A percentile compares a stretch with the other conserved stretches of the same genome.
These are phyloP conservation scores for Paramormyrops hopkinsi DNA, from an alignment of 2,797 vertebrate species.

Conservation along the genomic window DNA sequence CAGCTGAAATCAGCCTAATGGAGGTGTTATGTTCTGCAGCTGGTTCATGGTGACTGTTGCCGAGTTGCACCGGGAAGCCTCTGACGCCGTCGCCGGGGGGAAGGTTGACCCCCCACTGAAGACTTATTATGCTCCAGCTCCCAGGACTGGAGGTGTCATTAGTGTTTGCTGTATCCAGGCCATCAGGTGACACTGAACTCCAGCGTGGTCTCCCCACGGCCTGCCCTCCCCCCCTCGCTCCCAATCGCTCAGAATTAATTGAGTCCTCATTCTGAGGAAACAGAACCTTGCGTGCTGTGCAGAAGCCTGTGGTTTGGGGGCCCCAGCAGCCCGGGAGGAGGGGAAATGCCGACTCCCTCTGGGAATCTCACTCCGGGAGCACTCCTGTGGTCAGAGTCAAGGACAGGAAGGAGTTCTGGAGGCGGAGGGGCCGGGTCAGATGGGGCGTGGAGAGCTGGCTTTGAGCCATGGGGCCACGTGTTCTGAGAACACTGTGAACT, in stretches of 20 bases:
- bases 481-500: conserved; percentile 38
- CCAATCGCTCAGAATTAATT: conserved; percentile 67
- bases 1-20: neutral
- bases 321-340: neutral
- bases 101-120: conserved; percentile 53
- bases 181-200: conserved; percentile 43
- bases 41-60: neutral
- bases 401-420: neutral
- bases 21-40: neutral
- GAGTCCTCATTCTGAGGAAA: conserved; percentile 64
- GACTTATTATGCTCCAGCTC: conserved; percentile 49
- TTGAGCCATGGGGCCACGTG: conserved; percentile 16
- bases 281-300: conserved; percentile 38
- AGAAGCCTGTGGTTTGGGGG: conserved; percentile 37
- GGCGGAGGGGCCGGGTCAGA: neutral
- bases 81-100: neutral
- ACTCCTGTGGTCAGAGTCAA: neutral
- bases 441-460: neutral
- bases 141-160: conserved; percentile 21
- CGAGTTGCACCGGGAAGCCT: neutral
- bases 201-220: conserved; percentile 27
- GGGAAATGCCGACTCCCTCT: neutral
- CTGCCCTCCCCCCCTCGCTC: conserved; percentile 46
- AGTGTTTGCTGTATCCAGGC: conserved; percentile 58
- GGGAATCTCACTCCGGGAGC: neutral